Evolutionary conservation across 2,797 vertebrate species (phyloP).

Genomic region (Mus spretus): DNA sequence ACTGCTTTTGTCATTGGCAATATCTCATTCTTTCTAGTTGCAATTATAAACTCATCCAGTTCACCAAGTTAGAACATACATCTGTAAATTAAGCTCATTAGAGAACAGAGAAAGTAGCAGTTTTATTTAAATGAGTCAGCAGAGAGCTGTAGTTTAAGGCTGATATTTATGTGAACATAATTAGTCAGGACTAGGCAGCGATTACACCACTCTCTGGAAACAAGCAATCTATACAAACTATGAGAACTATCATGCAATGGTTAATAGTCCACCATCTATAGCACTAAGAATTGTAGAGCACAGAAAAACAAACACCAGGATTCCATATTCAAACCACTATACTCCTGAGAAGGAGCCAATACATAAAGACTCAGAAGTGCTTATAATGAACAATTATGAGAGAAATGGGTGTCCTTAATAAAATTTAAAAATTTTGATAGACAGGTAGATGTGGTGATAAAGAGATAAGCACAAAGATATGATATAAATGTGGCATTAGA

Average conservation of each 20-base stretch:
- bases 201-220: neutral
- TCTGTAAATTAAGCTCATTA: conserved; percentile 71
- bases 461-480: neutral
- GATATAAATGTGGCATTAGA: neutral
- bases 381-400: neutral
- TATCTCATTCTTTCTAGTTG: conserved; percentile 17
- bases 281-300: neutral
- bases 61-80: neutral
- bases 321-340: neutral
- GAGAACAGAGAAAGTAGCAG: conserved; percentile 58
- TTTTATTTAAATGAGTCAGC: conserved; percentile 73
- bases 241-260: neutral
- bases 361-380: neutral
- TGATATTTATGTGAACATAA: conserved; percentile 67
- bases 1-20: neutral
- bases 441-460: neutral
- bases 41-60: conserved; percentile 61
- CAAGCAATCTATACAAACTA: neutral
- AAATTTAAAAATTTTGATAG: neutral
- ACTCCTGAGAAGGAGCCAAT: neutral
- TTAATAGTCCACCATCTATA: neutral
- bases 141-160: conserved; percentile 62
- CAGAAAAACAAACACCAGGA: neutral
- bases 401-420: neutral
- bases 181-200: conserved; percentile 51